phyloP scores from a whole-genome alignment of 2,888 invertebrate genomes.

The Drosophila atripex region DNA sequence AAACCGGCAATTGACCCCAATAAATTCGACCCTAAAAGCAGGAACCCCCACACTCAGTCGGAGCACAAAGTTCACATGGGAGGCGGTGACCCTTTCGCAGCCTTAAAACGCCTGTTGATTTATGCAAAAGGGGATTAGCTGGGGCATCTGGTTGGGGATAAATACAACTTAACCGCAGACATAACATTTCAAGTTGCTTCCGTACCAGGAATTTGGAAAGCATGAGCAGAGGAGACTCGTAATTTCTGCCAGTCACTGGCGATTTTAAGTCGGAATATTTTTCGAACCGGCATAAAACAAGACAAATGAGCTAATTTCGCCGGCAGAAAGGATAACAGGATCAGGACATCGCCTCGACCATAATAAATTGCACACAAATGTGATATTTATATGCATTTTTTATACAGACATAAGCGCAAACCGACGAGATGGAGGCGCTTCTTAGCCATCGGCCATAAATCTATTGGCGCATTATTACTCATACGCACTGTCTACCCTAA shows the following conservation, averaged over 20 bases:
- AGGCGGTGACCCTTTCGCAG: constrained; percentile 24
- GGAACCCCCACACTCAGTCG: constrained; percentile 18
- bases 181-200: constrained; percentile 27
- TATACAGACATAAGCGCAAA: constrained; percentile 64
- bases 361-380: constrained; percentile 69
- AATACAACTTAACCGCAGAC: constrained; percentile 41
- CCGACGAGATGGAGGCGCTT: constrained; percentile 22
- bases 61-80: constrained; percentile 26
- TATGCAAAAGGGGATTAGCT: constrained; percentile 64
- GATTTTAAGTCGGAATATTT: constrained; percentile 41
- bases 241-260: constrained; percentile 23
- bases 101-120: constrained; percentile 68
- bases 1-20: constrained; percentile 55
- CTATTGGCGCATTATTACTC: constrained; percentile 71
- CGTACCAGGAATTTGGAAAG: neutral
- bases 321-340: constrained; percentile 44
- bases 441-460: constrained; percentile 62
- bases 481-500: constrained; percentile 65
- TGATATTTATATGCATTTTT: constrained; percentile 74
- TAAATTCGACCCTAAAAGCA: constrained; percentile 55
- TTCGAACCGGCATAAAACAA: constrained; percentile 51
- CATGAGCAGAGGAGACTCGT: neutral
- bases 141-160: constrained; percentile 16
- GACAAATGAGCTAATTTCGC: constrained; percentile 76
- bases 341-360: constrained; percentile 40